Conservation (phyloP, 2,888 invertebrate genomes). For the Hedychridium roseum region DNA sequence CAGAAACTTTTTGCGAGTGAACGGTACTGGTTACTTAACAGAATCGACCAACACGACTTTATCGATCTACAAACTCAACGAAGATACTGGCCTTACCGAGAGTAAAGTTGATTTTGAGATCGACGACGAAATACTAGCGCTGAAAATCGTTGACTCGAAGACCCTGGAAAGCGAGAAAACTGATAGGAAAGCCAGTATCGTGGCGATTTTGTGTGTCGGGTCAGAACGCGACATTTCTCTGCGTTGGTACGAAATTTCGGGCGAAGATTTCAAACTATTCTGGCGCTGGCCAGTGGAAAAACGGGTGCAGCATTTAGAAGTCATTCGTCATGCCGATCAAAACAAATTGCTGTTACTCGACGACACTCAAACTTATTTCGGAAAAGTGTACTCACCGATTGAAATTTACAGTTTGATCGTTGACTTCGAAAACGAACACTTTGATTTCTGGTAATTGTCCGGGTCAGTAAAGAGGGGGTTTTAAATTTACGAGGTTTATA, state of each 20-base stretch:
- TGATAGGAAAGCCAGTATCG: background rate
- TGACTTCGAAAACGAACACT: conserved; percentile 21
- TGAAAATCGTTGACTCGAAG: conserved; percentile 39
- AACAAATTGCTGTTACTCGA: conserved; percentile 48
- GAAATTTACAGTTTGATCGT: conserved; percentile 58
- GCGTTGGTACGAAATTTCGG: conserved; percentile 51
- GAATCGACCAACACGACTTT: conserved; percentile 21
- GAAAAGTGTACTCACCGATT: conserved; percentile 31
- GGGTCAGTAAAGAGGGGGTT: too few relatives aligned
- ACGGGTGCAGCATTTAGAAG: conserved; percentile 41
- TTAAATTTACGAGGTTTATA: too few relatives aligned
- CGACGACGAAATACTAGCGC: conserved; percentile 34
- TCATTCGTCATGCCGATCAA: conserved; percentile 38
- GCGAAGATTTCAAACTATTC: conserved; percentile 35
- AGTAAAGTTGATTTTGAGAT: background rate
- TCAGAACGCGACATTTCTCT: conserved; percentile 34
- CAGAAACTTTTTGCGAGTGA: conserved; percentile 36
- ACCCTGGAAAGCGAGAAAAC: background rate
- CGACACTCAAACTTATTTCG: conserved; percentile 26
- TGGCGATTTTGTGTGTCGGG: conserved; percentile 45
- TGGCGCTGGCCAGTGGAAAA: conserved; percentile 45
- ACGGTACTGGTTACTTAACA: conserved; percentile 32
- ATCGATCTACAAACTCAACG: conserved; percentile 31
- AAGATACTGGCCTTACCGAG: background rate
- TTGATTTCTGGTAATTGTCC: conserved; percentile 54